Conservation (phyloP, 2,888 invertebrate genomes). For the Drosophila lutescens region DNA sequence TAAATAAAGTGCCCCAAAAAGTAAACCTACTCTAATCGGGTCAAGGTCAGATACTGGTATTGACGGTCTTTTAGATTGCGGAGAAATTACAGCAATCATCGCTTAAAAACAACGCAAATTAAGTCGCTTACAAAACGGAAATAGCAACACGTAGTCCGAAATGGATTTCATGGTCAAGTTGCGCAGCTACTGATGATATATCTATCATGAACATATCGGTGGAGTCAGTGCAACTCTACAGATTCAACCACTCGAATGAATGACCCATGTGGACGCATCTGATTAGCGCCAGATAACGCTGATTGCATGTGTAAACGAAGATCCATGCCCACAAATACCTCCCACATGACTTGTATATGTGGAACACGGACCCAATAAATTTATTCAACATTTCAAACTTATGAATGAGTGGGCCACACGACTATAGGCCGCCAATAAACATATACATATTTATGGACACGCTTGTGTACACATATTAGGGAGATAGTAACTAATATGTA, state of each 20-base stretch:
- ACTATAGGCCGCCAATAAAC: neutral
- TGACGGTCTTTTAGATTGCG: slow-evolving; percentile 44
- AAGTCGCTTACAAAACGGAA: slow-evolving; percentile 75
- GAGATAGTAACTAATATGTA: neutral
- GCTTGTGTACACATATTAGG: neutral
- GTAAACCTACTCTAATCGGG: slow-evolving; percentile 60
- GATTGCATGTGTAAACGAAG: slow-evolving; percentile 63
- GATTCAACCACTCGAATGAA: slow-evolving; percentile 2
- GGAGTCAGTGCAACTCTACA: slow-evolving; percentile 8
- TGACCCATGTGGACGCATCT: slow-evolving; percentile 49
- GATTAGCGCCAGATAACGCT: slow-evolving; percentile 68
- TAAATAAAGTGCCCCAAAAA: slow-evolving; percentile 28
- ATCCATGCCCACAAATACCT: slow-evolving; percentile 39
- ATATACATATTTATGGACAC: neutral
- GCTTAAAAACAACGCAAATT: slow-evolving; percentile 56
- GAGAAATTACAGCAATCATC: slow-evolving; percentile 59
- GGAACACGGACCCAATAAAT: slow-evolving; percentile 16
- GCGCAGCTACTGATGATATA: slow-evolving; percentile 46
- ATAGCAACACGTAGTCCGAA: slow-evolving; percentile 70
- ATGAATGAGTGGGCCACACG: slow-evolving; percentile 62
- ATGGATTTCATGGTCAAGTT: slow-evolving; percentile 75
- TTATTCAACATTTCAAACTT: slow-evolving; percentile 50
- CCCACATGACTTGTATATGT: slow-evolving; percentile 8
- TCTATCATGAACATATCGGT: neutral
- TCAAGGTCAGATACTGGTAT: slow-evolving; percentile 68